Base-by-base conservation (phyloP, 2,888 invertebrate genomes). In the Schizaphis graminum region DNA sequence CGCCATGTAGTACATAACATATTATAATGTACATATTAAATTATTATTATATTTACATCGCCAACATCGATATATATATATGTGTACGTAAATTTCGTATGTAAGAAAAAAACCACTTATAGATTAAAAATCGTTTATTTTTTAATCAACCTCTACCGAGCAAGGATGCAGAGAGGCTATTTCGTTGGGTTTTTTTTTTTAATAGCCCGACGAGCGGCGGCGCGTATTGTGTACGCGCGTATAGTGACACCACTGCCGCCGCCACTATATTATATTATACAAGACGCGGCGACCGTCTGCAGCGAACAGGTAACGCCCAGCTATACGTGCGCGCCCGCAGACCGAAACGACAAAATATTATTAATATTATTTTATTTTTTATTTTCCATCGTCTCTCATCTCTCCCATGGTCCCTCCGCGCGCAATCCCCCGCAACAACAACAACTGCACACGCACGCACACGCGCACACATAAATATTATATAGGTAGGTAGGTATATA, bases 311-410 rank as follows among this genome's bases (percentile, higher is more conserved):
- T 90, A 94, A 94, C 94, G 94, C 94, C 94, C 94, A 41, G 88
- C 53, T 41, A 86, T 87, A 92, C 67, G 67, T 67, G 49, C 88
- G 92, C 87, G 93, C 86, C 61, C 86, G 92, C 87, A 91, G 94
- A 94, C 94, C 94, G 86, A 94, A 94, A 94, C 94, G 94, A 94
- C 94, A 94, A 87, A 94, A 94, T 94, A 94, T 94, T 94, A 94
- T 91, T 94, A 94, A 94, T 94, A 94, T 94, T 91, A 56, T 91
- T 84, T 85, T 67, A 44, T 53, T 91, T 87, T 61, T 87, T 67
- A 88, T 49, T 67, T 67, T 53, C n/a, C 92, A 49, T 87, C 86
- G 28, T 88, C 67, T 85, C 57, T 85, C 57, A 67, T 57, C 61
- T 86, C 94, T 61, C 85, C 47, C 84, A 21, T 77, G 47, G 67